Base-by-base conservation (phyloP, 2,113 vertebrate genomes). In the Gymnorhina tibicen region DNA sequence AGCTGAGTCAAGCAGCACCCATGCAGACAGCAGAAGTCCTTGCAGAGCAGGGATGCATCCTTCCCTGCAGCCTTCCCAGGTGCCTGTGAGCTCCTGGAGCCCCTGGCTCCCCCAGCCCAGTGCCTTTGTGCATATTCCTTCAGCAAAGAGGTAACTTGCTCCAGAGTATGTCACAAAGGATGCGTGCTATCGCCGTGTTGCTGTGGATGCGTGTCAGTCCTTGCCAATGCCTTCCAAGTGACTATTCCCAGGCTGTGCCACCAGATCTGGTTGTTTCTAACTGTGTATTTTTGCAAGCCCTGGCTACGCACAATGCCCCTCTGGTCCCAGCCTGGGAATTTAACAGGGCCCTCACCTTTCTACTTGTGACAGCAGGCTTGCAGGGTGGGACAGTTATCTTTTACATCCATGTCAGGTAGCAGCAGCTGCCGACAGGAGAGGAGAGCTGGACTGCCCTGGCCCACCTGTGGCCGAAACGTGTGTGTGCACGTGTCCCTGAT, bases 401-500 rank as follows among this genome's bases (percentile, higher is more conserved):
- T 24, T 39, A 37, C 37, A 56, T 19, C 35, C 20, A 1, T 7
- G 22, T 44, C 44, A 53, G 30, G 15, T 6, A 19, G 60, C 60
- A 64, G 74, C 35, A 30, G 58, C 39, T 46, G 17, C 7, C 0
- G 85, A 19, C 44, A 10, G 69, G 33, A 20, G 39, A 30, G 58
- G 47, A 84, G 58, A 53, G 35, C 56, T 7, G 35, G 47, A 66
- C 75, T 81, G 18, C 32, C n/a, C 53, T 60, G 3, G 2, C 68
- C 35, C 6, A 7, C 53, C 58, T 4, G 1, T 30, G 27, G 39
- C 59, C 2, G 0, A 59, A 35, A 21, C 1, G 0, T 6, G 28
- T 13, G 33, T 33, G 19, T 26, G 17, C 4, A 1, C 10, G 9
- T 6, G 6, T 30, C 4, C 0, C 21, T 26, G 32, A 16, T 22